Conservation (phyloP, 2,113 vertebrate species). For the Mustelus asterias region DNA sequence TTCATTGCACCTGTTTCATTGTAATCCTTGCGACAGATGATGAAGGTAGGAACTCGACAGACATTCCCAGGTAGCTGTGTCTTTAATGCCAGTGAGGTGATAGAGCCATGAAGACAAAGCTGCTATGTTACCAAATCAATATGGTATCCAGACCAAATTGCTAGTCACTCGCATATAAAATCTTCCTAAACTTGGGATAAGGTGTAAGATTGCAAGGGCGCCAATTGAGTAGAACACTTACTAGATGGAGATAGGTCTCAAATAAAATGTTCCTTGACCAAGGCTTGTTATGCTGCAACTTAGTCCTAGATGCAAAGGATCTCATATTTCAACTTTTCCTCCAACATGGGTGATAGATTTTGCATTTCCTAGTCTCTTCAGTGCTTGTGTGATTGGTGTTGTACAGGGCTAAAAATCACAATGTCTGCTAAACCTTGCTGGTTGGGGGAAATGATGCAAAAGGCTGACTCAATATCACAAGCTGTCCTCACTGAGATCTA, state of each 20-base stretch:
- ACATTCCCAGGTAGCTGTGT: not conserved
- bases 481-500: not conserved
- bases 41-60: too few relatives aligned
- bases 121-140: not conserved
- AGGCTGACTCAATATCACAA: not conserved
- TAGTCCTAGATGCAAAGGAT: not conserved
- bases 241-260: not conserved
- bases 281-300: not conserved
- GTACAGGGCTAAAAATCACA: not conserved
- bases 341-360: not conserved
- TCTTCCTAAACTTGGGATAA: not conserved
- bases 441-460: not conserved
- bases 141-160: not conserved
- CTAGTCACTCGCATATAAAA: not conserved
- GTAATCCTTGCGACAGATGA: not conserved
- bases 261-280: not conserved
- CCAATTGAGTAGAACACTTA: not conserved
- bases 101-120: not conserved
- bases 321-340: not conserved
- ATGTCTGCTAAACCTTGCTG: not conserved
- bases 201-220: not conserved
- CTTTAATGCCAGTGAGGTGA: not conserved
- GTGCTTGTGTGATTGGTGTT: not conserved
- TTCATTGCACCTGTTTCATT: not conserved
- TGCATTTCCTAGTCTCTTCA: not conserved